Base-by-base conservation (phyloP, 2,888 invertebrate species). In the Plusia festucae region DNA sequence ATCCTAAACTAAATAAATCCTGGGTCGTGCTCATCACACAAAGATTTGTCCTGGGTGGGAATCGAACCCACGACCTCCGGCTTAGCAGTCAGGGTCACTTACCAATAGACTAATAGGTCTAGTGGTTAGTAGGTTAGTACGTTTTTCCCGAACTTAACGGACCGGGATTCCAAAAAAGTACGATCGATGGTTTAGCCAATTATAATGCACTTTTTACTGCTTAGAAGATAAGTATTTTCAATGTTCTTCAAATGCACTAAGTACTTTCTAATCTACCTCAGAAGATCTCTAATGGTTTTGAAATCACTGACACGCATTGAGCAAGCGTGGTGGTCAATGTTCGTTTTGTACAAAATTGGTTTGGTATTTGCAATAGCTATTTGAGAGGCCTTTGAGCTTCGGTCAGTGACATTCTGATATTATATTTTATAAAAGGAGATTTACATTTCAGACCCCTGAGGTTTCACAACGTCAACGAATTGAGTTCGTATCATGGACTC, bases 241-340 rank as follows among this genome's bases (percentile, higher is more conserved):
- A n/a, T 40, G n/a, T 40, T 40, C n/a, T 40, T 15, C n/a, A 40
- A 5, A 40, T 6, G n/a, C n/a, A 40, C 40, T 40, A n/a, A 40
- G 40, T n/a, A n/a, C 40, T 40, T 40, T 40, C 40, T 40, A 40
- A 40, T 6, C 46, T 11, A 20, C 20, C 46, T 49, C 0, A 49
- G 46, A 49, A 49, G 46, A 49, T 18, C 46, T 8, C 20, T 11
- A 20, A 49, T 49, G 46, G 46, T 49, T 49, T 49, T 49, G 40
- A 49, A 49, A 49, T 49, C 46, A 18, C 20, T 20, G 46, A 9
- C 46, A 20, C 18, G 46, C 46, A 11, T 49, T 49, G 46, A 49
- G 46, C 46, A 49, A 49, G 20, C 46, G 20, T 20, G 18, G 18
- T 49, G 46, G 20, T 49, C 46, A 18, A 8, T 20, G 46, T 2